Evolutionary conservation across 2,888 invertebrate species (phyloP).

Genomic region (Hedychridium roseum): DNA sequence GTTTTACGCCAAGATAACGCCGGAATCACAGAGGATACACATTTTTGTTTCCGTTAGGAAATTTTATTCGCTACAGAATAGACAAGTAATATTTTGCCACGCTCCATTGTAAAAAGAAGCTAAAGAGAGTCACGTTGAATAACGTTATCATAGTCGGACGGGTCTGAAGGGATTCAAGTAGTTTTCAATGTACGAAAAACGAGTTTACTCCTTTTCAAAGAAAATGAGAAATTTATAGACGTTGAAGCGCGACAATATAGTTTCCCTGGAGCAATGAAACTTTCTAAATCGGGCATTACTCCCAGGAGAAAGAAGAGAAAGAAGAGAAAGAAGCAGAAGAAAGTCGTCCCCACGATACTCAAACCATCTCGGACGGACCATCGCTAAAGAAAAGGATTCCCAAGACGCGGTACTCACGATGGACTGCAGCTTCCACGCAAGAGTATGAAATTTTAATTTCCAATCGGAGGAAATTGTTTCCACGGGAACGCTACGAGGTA

Average conservation of each 20-base stretch:
- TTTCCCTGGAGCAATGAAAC: background rate
- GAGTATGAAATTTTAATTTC: conserved; percentile 41
- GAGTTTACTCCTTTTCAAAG: background rate
- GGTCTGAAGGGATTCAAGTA: background rate
- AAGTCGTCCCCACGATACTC: conserved; percentile 1
- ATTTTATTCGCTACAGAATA: background rate
- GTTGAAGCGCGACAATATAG: too few species aligned
- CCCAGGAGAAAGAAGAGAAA: conserved; percentile 7
- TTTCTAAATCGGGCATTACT: background rate
- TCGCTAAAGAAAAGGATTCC: conserved; percentile 11
- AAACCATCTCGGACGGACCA: background rate
- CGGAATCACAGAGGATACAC: background rate
- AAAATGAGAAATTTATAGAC: background rate
- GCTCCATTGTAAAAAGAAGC: background rate
- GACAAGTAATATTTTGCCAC: background rate
- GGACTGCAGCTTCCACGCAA: background rate
- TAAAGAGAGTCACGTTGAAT: background rate
- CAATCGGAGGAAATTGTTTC: conserved; percentile 39
- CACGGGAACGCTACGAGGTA: conserved; percentile 15
- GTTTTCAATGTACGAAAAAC: background rate
- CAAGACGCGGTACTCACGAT: background rate
- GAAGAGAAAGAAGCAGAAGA: background rate
- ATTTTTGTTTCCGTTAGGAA: background rate
- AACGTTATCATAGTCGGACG: background rate
- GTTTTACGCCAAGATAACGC: conserved; percentile 20